Base-by-base conservation (phyloP, 2,797 vertebrate species). In the Paramormyrops hopkinsi region DNA sequence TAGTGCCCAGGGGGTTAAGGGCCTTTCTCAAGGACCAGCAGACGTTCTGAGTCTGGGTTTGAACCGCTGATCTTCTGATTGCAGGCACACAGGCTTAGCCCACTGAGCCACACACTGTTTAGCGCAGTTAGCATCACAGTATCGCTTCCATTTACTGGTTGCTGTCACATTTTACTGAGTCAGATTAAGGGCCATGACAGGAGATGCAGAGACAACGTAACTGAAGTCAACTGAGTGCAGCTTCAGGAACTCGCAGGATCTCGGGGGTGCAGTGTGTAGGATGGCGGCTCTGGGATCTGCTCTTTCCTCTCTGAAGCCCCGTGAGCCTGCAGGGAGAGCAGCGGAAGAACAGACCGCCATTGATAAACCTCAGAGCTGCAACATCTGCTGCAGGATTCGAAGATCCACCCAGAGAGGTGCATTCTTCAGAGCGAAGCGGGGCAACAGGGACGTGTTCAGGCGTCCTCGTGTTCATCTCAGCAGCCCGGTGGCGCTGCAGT, bases 331-430 rank as follows among this genome's bases (percentile, higher is more conserved):
- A 89, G 87, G 86, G 83, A 90, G 33, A n/a, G 86, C 86, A 59
- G 69, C 65, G 59, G 53, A 89, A 89, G 54, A 91, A 88, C 83
- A 88, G 91, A 88, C 89, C 11, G 46, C 65, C 82, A 22, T 90
- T 88, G 91, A 91, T 83, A 88, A 93, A 90, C 41, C 92, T 86
- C 33, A 83, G 33, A 76, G 54, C 46, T 6, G 17, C 89, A 90
- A 90, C 91, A 94, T 93, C 92, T 93, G 93, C 89, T 93, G 89
- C 90, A 90, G 83, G 87, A 91, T 92, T 89, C 91, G 93, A 92
- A 89, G 62, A 51, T 94, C 91, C 90, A 89, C 89, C 41, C 88
- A 88, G 87, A 89, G 90, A 92, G 90, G 89, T 65, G 88, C 90
- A 92, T 91, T 89, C 91, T 92, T 88, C 69, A 90, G 92, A 92